phyloP scores from a whole-genome alignment of 2,888 invertebrate genomes.

The Achlya flavicornis region DNA sequence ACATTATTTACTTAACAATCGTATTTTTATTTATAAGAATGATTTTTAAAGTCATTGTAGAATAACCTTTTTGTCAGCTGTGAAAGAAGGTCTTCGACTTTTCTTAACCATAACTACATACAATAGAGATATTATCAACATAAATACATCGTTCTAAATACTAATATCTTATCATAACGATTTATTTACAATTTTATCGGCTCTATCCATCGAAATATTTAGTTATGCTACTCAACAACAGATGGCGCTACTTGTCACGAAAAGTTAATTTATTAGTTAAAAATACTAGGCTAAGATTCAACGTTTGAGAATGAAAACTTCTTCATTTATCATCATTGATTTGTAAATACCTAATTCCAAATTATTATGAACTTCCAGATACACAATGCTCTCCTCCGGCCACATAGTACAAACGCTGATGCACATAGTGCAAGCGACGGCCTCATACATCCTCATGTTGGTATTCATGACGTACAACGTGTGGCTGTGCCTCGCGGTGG shows the following conservation, averaged over 20 bases:
- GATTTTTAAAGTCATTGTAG: neutral
- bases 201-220: neutral
- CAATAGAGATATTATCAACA: neutral
- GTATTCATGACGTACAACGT: slow-evolving; percentile 99
- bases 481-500: slow-evolving; percentile 95
- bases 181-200: neutral
- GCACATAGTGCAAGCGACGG: slow-evolving; percentile 93
- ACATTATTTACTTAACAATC: neutral
- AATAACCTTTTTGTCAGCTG: neutral
- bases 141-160: neutral
- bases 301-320: no score
- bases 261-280: neutral
- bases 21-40: neutral
- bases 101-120: neutral
- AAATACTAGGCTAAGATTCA: neutral
- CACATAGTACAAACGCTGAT: slow-evolving; percentile 93
- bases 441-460: slow-evolving; percentile 97
- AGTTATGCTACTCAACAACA: slow-evolving; percentile 3
- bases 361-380: slow-evolving; percentile 82
- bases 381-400: slow-evolving; percentile 90
- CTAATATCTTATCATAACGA: neutral
- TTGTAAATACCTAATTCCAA: neutral
- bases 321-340: no score
- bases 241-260: slow-evolving; percentile 4
- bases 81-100: neutral